Evolutionary conservation across 2,888 invertebrate genomes (phyloP), one percentile per base, ranked within the genome.

Genomic region (Gandaritis pyraliata): DNA sequence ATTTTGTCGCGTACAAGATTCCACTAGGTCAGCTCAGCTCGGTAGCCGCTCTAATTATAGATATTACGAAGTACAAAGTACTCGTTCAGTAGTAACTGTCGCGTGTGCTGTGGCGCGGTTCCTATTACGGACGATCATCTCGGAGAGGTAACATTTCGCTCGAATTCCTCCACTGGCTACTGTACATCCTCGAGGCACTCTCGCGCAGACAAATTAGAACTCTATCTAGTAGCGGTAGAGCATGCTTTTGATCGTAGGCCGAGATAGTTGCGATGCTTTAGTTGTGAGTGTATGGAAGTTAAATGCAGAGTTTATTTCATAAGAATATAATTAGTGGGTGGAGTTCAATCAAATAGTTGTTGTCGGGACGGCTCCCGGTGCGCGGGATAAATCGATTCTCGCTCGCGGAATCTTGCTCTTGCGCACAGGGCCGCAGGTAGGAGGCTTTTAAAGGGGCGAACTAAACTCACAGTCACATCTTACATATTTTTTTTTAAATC

Each of bases 251-350:
- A 6, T 45, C 11, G 23, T 2, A 11, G 16, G 10, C 12, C 0
- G 16, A 43, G n/a, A 11, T 10, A 15, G 50, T 58, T 71, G 29
- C 6, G 72, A 58, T 69, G 46, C 76, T 81, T 60, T 18, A 50
- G 13, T 18, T 18, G 8, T 56, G 57, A 13, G 43, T 38, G 41
- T 33, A 38, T 29, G 64, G 69, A 75, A 82, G 85, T 88, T 88
- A 88, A 89, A 87, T 81, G 87, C 83, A 77, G 82, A 86, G 86
- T 88, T 90, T 88, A 89, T 90, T 88, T 86, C 87, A 83, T 89
- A 90, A 90, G 90, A 88, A 86, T 87, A 88, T 92, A 92, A 92
- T 92, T 88, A 91, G 92, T 92, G 91, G 92, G 92, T 80, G 92
- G 89, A 83, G 90, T 88, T 80, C 88, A 84, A 88, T 88, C 87